Conservation (phyloP, 2,888 invertebrate species). For the Polyommatus icarus region DNA sequence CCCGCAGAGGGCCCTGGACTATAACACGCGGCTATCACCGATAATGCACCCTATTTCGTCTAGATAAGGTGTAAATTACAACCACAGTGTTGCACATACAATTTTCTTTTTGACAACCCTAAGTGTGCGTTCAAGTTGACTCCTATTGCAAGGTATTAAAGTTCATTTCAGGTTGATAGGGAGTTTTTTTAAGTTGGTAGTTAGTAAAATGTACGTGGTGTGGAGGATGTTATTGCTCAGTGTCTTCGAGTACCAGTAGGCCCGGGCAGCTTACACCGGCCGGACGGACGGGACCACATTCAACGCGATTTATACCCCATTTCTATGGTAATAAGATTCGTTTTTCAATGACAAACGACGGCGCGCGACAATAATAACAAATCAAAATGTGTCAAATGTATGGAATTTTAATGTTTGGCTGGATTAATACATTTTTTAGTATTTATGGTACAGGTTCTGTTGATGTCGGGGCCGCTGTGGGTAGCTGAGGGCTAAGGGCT, state of each 20-base stretch:
- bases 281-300: constrained; percentile 28
- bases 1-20: constrained; percentile 59
- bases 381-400: constrained; percentile 30
- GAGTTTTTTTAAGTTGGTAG: constrained; percentile 40
- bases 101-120: constrained; percentile 42
- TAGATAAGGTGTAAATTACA: constrained; percentile 41
- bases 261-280: constrained; percentile 45
- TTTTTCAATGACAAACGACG: constrained; percentile 37
- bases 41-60: constrained; percentile 35
- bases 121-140: constrained; percentile 37
- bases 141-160: constrained; percentile 38
- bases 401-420: constrained; percentile 41
- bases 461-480: neutral
- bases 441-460: constrained; percentile 36
- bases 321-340: constrained; percentile 39
- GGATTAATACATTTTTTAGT: constrained; percentile 41
- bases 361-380: constrained; percentile 30
- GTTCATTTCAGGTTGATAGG: constrained; percentile 30
- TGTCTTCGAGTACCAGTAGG: constrained; percentile 63
- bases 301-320: constrained; percentile 42
- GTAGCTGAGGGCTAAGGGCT: neutral
- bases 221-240: constrained; percentile 71
- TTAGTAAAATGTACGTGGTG: constrained; percentile 61
- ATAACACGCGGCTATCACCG: constrained; percentile 40
- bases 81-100: constrained; percentile 36